Evolutionary conservation across 1,140 invertebrate species (phyloP).

Genomic region (Cotesia glomerata): DNA sequence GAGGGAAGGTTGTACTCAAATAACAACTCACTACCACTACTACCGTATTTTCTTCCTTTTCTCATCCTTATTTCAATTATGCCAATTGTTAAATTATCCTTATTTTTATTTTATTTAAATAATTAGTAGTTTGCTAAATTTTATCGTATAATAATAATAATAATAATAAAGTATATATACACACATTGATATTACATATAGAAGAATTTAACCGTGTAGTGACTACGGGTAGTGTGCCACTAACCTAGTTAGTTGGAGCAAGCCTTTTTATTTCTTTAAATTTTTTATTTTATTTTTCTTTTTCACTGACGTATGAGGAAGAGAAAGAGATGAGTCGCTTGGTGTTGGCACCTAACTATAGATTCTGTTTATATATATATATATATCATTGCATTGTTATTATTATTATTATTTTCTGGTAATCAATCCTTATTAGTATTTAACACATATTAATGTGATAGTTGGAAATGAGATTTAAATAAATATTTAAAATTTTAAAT

Average conservation of each 20-base stretch:
- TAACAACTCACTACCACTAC: background rate
- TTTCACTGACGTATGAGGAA: conserved; percentile 34
- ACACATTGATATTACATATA: conserved; percentile 31
- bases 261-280: conserved; percentile 49
- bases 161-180: background rate
- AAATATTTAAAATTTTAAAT: conserved; percentile 21
- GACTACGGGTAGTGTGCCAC: conserved; percentile 54
- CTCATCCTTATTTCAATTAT: background rate
- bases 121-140: background rate
- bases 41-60: background rate
- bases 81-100: background rate
- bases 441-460: background rate
- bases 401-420: too few relatives aligned
- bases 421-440: too few relatives aligned
- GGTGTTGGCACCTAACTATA: conserved; percentile 18
- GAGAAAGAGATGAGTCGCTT: conserved; percentile 34
- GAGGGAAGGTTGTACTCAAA: conserved; percentile 4
- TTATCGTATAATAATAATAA: background rate
- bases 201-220: background rate
- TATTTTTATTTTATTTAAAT: background rate
- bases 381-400: too few relatives aligned
- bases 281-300: conserved; percentile 25
- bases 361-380: background rate
- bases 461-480: background rate
- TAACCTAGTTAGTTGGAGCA: conserved; percentile 60